Base-by-base conservation (phyloP, 2,113 vertebrate genomes). In the Todiramphus saurophagus region DNA sequence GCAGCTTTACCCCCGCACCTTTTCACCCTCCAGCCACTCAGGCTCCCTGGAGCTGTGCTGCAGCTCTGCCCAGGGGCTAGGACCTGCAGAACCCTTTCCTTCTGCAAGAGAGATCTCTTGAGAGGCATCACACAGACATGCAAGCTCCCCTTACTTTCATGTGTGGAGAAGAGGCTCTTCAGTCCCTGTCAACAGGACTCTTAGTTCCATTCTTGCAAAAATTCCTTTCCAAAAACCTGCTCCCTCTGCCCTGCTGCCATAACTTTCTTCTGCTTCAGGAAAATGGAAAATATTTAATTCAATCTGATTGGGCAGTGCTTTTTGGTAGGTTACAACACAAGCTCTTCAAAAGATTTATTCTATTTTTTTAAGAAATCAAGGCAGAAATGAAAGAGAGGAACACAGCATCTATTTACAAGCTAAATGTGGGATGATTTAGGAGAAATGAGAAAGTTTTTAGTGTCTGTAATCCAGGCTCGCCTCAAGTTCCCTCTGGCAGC, bases 391-490 rank as follows among this genome's bases (percentile, higher is more conserved):
- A 79, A 83, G 35, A 66, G 63, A 89, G 81, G 73, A 76, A 35
- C 21, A 66, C 14, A 51, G 18, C 23, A 21, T 46, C 62, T 79
- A 24, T 33, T 63, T 83, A 33, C 0, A 0, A 0, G 0, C 31
- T 90, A 59, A 78, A 63, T 21, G 8, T 19, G 41, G 56, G 24
- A 78, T 0, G 0, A 28, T 44, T 77, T 39, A 79, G 44, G 44
- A 83, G 50, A 88, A 86, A 18, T 3, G 1, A 5, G 59, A 31
- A 83, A 31, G n/a, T 3, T 58, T 78, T 69, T n/a, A 67, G 21
- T 0, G 4, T 33, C 63, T 80, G n/a, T 73, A 80, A 64, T 33
- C 30, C 60, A 87, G 50, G 30, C 62, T 72, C n/a, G 39, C 27
- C 30, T 95, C 43, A 58, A 35, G 51, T 78, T 92, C 68, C 43